Evolutionary conservation across 1,140 invertebrate genomes (phyloP).

Genomic region (Bombus ignitus): DNA sequence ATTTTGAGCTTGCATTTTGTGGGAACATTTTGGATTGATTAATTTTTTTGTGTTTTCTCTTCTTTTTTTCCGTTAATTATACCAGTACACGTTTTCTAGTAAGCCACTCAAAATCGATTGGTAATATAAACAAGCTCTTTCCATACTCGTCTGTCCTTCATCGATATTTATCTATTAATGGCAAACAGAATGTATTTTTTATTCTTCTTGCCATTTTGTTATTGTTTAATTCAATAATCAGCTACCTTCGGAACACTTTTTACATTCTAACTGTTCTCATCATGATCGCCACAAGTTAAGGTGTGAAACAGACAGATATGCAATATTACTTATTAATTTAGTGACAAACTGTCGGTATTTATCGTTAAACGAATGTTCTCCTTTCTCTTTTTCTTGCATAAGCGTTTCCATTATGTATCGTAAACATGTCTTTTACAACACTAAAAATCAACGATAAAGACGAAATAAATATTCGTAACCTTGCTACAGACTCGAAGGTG

Average conservation of each 20-base stretch:
- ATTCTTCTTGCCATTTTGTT: neutral
- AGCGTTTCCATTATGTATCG: constrained; percentile 22
- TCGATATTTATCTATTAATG: constrained; percentile 21
- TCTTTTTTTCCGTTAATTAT: constrained; percentile 27
- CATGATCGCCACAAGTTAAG: neutral
- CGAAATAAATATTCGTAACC: constrained; percentile 7
- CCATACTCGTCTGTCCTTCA: constrained; percentile 1
- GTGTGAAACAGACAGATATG: constrained; percentile 37
- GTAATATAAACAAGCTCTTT: constrained; percentile 31
- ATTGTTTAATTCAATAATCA: neutral
- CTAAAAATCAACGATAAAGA: constrained; percentile 42
- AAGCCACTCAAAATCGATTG: constrained; percentile 19
- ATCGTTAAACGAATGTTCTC: constrained; percentile 22
- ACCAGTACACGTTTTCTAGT: constrained; percentile 30
- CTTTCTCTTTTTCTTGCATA: neutral
- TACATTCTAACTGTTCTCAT: neutral
- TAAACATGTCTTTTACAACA: constrained; percentile 2
- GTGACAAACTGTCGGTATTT: constrained; percentile 24
- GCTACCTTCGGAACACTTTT: neutral
- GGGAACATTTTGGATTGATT: constrained; percentile 35
- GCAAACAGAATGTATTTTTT: constrained; percentile 4
- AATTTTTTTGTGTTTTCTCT: constrained; percentile 40
- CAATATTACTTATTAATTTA: constrained; percentile 39
- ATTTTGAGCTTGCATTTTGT: constrained; percentile 60
- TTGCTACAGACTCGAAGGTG: constrained; percentile 37